A percentile compares a stretch with the other conserved stretches of the same genome.
Conservation (phyloP, 2,888 invertebrate genomes). For the Halocaridina rubra region DNA sequence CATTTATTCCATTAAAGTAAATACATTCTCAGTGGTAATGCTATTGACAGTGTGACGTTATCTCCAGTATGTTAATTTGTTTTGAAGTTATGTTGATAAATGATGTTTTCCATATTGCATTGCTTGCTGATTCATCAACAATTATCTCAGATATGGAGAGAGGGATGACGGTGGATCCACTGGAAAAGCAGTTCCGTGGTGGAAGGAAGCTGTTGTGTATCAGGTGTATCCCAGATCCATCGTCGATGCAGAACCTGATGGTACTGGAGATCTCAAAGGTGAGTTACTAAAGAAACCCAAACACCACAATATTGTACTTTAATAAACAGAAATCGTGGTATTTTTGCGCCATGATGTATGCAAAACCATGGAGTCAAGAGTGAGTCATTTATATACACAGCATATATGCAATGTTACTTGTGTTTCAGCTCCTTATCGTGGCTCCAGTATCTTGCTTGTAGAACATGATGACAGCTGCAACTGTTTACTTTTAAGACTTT, state of each 20-base stretch:
- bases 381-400: background rate
- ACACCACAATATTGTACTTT: too few species aligned
- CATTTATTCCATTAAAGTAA: too few species aligned
- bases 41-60: too few species aligned
- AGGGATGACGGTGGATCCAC: background rate
- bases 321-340: too few species aligned
- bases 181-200: constrained; percentile 26
- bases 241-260: constrained; percentile 10
- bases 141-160: background rate
- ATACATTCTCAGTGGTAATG: too few species aligned
- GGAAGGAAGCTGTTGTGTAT: constrained; percentile 39
- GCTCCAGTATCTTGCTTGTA: background rate
- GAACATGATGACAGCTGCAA: background rate
- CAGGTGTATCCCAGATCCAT: constrained; percentile 46
- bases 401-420: background rate
- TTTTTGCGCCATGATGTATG: too few species aligned
- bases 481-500: too few species aligned
- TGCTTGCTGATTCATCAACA: too few species aligned
- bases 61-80: too few species aligned
- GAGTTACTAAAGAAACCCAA: too few species aligned
- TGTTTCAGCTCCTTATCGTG: background rate
- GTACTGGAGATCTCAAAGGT: constrained; percentile 47
- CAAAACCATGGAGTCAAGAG: background rate
- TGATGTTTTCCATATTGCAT: too few species aligned
- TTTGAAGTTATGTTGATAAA: too few species aligned